Conservation (phyloP, 2,888 invertebrate species). For the Ditula angustiorana region DNA sequence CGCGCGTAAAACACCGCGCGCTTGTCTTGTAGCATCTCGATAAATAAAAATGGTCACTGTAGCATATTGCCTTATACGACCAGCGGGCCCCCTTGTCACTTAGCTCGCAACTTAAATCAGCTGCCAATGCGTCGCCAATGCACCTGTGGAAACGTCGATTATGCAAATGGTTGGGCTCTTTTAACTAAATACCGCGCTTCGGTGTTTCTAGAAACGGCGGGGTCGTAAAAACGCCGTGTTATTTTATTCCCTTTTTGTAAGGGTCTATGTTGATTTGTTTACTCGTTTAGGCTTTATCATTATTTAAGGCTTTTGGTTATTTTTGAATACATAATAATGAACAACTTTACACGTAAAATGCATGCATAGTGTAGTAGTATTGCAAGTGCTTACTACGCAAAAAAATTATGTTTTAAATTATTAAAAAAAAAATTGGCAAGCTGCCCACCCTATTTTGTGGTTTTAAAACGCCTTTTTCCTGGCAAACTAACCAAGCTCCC, state of each 20-base stretch:
- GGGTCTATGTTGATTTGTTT: constrained; percentile 27
- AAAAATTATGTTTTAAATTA: too few relatives aligned
- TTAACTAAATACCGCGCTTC: constrained; percentile 73
- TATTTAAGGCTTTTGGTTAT: neutral
- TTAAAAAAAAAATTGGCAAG: too few relatives aligned
- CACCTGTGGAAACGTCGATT: constrained; percentile 83
- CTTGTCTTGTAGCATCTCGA: constrained; percentile 58
- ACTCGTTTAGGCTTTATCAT: neutral
- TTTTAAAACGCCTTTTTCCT: constrained; percentile 1
- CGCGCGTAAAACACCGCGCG: constrained; percentile 41
- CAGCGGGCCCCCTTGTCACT: constrained; percentile 71
- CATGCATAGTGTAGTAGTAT: too few relatives aligned
- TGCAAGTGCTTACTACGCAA: too few relatives aligned
- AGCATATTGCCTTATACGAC: constrained; percentile 77
- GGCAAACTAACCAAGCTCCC: constrained; percentile 21
- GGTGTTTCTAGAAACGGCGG: constrained; percentile 58
- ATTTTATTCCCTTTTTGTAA: constrained; percentile 43
- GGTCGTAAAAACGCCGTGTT: constrained; percentile 54
- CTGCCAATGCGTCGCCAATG: constrained; percentile 68
- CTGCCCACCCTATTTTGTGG: neutral
- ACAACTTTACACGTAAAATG: too few relatives aligned
- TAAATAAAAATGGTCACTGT: constrained; percentile 72
- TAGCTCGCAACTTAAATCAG: constrained; percentile 76
- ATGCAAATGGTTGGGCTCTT: constrained; percentile 75
- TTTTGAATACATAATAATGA: too few relatives aligned